Base-by-base conservation (phyloP, 2,113 vertebrate species). In the Aramus guarauna region DNA sequence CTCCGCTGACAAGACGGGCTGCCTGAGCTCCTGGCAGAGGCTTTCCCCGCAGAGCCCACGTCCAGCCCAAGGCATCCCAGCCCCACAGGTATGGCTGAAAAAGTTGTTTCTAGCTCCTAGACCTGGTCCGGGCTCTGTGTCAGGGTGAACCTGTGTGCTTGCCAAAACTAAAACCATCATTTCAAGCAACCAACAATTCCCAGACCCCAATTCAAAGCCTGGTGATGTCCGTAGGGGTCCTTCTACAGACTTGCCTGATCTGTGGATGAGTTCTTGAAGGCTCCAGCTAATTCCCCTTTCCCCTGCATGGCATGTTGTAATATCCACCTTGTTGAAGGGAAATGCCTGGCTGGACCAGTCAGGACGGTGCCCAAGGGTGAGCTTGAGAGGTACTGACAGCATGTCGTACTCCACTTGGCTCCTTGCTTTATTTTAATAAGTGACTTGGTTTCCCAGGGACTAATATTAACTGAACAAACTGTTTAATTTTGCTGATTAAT, bases 401-500 rank as follows among this genome's bases (percentile, higher is more conserved):
- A 2, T 12, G 16, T 55, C 50, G 48, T 58, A 20, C 15, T 74
- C 63, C 41, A 43, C 37, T 50, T 56, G 67, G 24, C 67, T 88
- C 59, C 69, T 59, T 62, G 50, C 78, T 74, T 59, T 41, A 7
- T 68, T 91, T 63, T 68, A 84, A 21, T 64, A 58, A 87, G 39
- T 27, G 52, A 18, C 43, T 80, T 81, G 58, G 39, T 87, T 72
- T 95, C 71, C 53, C 56, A 62, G 64, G 62, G n/a, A 41, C 16
- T 39, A 47, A 67, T 23, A 87, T 81, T 56, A 86, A 68, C 2
- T 48, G 9, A 94, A 39, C 71, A 90, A 94, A 92, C 52, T 50
- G 43, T 76, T 83, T 86, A 52, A 95, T 95, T 87, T 72, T 55
- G 9, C 73, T 87, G 76, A 94, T 95, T 92, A 96, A 92, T 96